phyloP scores from a whole-genome alignment of 2,797 vertebrate genomes.

The Phylloscopus collybita region DNA sequence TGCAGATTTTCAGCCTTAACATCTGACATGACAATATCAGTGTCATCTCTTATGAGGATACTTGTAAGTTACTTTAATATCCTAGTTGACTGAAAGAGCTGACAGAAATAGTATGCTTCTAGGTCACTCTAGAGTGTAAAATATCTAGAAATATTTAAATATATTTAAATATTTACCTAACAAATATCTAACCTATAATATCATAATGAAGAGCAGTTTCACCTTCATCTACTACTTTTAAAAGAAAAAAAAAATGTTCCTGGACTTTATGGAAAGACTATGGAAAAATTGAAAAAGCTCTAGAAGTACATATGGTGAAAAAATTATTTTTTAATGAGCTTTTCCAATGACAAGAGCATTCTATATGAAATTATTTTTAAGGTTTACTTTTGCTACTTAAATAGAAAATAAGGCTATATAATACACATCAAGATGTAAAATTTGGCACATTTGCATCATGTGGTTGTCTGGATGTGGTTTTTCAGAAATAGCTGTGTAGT shows the following conservation, averaged over 20 bases:
- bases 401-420: not conserved
- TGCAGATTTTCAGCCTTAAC: not conserved
- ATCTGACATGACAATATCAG: not conserved
- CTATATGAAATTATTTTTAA: not conserved
- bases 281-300: not conserved
- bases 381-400: not conserved
- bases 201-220: not conserved
- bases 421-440: not conserved
- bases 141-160: not conserved
- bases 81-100: not conserved
- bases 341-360: not conserved
- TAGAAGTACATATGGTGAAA: not conserved
- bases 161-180: not conserved
- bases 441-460: not conserved
- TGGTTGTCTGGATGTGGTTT: not conserved
- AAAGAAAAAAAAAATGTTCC: not conserved
- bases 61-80: not conserved
- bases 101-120: not conserved
- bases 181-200: not conserved
- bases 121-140: not conserved
- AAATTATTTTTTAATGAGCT: accelerated
- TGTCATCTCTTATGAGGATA: not conserved
- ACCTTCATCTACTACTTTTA: not conserved
- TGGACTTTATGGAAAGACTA: not conserved
- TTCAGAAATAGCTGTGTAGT: not conserved